Evolutionary conservation across 2,113 vertebrate genomes (phyloP), one percentile per base, ranked within the genome.

Genomic region (Chamaea fasciata): DNA sequence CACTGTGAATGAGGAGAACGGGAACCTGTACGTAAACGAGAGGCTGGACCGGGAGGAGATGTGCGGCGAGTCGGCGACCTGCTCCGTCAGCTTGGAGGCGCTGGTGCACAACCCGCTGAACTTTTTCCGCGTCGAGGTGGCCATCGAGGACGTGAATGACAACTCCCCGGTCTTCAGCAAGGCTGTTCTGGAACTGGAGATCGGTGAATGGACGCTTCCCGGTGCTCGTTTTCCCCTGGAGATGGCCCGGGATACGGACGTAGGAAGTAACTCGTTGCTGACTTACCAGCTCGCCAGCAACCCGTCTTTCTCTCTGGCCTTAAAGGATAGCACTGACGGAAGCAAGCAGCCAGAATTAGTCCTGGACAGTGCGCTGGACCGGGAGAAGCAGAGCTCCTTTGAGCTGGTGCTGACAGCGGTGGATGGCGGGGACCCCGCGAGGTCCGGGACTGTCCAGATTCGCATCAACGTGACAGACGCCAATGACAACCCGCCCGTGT

Each of bases 231-330:
- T 53, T 30, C 52, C 52, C 1, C 2, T 53, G 52, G 52, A 53
- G 2, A 18, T 18, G n/a, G 73, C 71, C 0, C 19, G 1, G 0
- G 73, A 75, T 0, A 2, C 3, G 0, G 74, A 76, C 7, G 15
- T 0, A 0, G 73, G 73, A 0, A 19, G 7, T 0, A 76, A 76
- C 1, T 60, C 73, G 0, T 15, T 18, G 2, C 19, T 62, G 28
- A 49, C 15, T 19, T 76, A 76, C 3, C 44, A 62, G 0, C n/a
- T 76, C 8, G 18, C 15, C 11, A 37, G 11, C n/a, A 3, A 39
- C 21, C n/a, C 44, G 0, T 76, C 9, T 0, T 77, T 77, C 7
- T 1, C 7, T 0, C 1, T 77, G 17, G 1, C 7, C 6, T 0
- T 77, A 4, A 63, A 12, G n/a, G n/a, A n/a, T n/a, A n/a, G n/a